phyloP scores from a whole-genome alignment of 2,888 invertebrate genomes.

The Drosophila helvetica region DNA sequence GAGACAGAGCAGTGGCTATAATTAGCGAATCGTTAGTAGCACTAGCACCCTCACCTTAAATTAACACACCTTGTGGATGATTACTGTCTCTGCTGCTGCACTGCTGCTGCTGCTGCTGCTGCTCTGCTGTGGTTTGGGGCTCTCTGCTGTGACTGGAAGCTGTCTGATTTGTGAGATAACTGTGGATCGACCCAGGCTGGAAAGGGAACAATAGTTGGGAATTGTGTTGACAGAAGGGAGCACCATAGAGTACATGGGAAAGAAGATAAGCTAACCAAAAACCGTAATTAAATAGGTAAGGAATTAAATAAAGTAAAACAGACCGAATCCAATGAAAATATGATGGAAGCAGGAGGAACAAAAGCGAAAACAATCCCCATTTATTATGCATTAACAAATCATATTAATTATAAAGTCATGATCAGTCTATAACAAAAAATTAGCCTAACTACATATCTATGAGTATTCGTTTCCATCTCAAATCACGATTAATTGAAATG shows the following conservation, averaged over 20 bases:
- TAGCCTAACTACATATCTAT: conserved; percentile 31
- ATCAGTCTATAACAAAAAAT: conserved; percentile 21
- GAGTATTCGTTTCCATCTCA: conserved; percentile 56
- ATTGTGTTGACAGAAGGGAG: conserved; percentile 15
- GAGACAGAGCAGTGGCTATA: conserved; percentile 5
- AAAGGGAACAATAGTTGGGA: conserved; percentile 37
- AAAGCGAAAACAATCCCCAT: conserved; percentile 14
- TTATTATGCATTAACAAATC: conserved; percentile 20
- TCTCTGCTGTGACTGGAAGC: conserved; percentile 46
- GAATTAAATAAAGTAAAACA: not conserved
- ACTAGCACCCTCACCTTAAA: not conserved
- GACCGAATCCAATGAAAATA: conserved; percentile 7
- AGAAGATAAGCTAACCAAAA: not conserved
- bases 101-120: conserved; percentile 20
- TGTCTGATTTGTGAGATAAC: conserved; percentile 46
- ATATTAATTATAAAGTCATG: conserved; percentile 43
- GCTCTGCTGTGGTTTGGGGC: conserved; percentile 53
- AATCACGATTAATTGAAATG: conserved; percentile 68
- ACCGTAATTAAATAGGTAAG: conserved; percentile 11
- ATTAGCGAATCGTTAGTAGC: not conserved
- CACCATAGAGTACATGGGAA: no score
- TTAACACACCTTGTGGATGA: not conserved
- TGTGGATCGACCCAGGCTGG: conserved; percentile 18
- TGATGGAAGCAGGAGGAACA: conserved; percentile 1
- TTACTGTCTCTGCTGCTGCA: conserved; percentile 7